phyloP scores from a whole-genome alignment of 1,140 invertebrate genomes.

The Caenorhabditis inopinata region DNA sequence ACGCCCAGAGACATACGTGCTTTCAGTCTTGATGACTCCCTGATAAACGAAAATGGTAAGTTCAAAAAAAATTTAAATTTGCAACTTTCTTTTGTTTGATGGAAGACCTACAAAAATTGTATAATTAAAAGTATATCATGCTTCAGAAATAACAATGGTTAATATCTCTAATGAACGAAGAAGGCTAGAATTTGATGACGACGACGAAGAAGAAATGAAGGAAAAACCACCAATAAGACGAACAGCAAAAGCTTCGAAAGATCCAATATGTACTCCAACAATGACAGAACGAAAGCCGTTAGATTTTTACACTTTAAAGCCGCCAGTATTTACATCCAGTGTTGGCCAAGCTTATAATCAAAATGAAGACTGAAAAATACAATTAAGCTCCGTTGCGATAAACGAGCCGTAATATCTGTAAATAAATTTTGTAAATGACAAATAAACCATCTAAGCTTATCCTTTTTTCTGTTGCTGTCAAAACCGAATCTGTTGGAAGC shows the following conservation, averaged over 20 bases:
- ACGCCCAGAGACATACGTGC: no score
- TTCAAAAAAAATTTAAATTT: not conserved
- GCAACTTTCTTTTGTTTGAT: no score
- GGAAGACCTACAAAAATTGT: no score
- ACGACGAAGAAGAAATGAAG: not conserved
- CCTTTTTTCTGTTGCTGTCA: no score
- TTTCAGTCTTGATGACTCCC: not conserved
- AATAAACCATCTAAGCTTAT: no score
- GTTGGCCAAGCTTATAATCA: no score
- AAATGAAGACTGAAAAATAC: no score
- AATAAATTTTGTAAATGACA: no score
- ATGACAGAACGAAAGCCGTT: not conserved
- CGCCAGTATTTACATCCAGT: not conserved
- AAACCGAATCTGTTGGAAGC: no score
- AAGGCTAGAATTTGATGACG: not conserved
- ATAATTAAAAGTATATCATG: not conserved
- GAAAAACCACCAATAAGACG: not conserved
- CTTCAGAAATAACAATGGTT: conserved; percentile 12
- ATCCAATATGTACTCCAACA: not conserved
- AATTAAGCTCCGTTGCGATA: no score
- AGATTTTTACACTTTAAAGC: not conserved
- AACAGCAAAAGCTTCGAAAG: not conserved
- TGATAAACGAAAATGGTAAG: not conserved
- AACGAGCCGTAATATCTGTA: no score
- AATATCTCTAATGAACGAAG: not conserved